A percentile compares a stretch with the other conserved stretches of the same genome.
phyloP scores from a whole-genome alignment of 1,140 invertebrate genomes.

The Chrysopa pallens region DNA sequence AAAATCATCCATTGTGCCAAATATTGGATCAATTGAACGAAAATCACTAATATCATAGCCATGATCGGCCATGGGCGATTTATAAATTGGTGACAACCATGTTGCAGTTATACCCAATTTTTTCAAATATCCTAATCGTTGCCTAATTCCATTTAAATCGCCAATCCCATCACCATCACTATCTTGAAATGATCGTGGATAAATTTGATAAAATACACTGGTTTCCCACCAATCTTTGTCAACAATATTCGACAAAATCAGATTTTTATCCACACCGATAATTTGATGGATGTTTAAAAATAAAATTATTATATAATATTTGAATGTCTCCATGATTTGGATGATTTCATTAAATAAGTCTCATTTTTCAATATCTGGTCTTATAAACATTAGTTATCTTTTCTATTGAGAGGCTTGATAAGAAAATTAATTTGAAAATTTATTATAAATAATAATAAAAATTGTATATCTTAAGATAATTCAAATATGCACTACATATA shows the following conservation, averaged over 20 bases:
- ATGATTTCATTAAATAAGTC: too few species aligned
- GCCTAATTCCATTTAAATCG: conserved; percentile 45
- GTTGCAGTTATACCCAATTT: conserved; percentile 34
- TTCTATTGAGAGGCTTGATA: too few species aligned
- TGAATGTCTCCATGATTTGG: too few species aligned
- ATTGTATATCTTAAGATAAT: too few species aligned
- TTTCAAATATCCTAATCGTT: conserved; percentile 37
- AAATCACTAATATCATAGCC: conserved; percentile 59
- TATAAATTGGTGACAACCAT: conserved; percentile 55
- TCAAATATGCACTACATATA: too few species aligned
- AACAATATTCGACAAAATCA: neutral
- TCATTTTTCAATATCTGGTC: too few species aligned
- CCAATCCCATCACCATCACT: conserved; percentile 53
- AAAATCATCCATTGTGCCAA: conserved; percentile 53
- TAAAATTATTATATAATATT: too few species aligned
- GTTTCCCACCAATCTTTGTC: conserved; percentile 52
- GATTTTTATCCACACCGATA: too few species aligned
- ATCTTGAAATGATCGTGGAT: conserved; percentile 58
- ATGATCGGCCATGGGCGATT: conserved; percentile 44
- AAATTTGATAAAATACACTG: conserved; percentile 59
- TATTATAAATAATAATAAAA: too few species aligned
- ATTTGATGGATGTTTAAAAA: too few species aligned
- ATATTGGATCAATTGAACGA: conserved; percentile 40
- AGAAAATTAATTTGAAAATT: too few species aligned
- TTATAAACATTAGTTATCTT: too few species aligned